Percentiles rank a stretch among this genome's conserved stretches.
phyloP scores from a whole-genome alignment of 2,113 vertebrate species.

The Hypocryptadius cinnamomeus region DNA sequence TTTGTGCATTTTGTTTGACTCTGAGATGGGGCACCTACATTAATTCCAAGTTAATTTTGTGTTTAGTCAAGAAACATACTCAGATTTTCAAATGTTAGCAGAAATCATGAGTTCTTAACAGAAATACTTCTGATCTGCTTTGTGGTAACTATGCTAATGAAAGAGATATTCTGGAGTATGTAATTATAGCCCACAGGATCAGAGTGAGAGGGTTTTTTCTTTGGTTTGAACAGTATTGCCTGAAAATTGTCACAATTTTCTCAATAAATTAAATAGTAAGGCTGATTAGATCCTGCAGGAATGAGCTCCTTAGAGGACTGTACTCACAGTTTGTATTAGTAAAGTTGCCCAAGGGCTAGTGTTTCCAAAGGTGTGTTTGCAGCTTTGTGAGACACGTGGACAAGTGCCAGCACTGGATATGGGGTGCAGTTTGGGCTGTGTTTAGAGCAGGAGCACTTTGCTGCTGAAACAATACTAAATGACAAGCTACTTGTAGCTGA shows the following conservation, averaged over 20 bases:
- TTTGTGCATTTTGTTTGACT: neutral
- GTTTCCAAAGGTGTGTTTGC: neutral
- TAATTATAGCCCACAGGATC: neutral
- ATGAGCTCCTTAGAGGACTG: neutral
- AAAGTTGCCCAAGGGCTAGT: neutral
- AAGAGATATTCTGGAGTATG: neutral
- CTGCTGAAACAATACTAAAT: neutral
- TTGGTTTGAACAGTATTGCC: neutral
- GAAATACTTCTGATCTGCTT: neutral
- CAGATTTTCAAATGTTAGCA: neutral
- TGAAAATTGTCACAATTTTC: neutral
- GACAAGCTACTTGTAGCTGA: neutral
- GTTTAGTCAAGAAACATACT: neutral
- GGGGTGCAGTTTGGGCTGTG: neutral
- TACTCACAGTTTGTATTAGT: neutral
- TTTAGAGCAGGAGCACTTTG: neutral
- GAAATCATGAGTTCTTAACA: neutral
- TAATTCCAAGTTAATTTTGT: neutral
- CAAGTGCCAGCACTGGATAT: neutral
- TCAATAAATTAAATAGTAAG: neutral
- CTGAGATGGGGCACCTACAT: neutral
- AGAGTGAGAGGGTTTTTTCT: neutral
- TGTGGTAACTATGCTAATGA: neutral
- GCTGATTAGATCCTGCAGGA: neutral
- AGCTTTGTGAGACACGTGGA: neutral